These are phyloP conservation scores for Temnothorax ravouxi DNA, from an alignment of 2,888 invertebrate species.

Conservation along the genomic window DNA sequence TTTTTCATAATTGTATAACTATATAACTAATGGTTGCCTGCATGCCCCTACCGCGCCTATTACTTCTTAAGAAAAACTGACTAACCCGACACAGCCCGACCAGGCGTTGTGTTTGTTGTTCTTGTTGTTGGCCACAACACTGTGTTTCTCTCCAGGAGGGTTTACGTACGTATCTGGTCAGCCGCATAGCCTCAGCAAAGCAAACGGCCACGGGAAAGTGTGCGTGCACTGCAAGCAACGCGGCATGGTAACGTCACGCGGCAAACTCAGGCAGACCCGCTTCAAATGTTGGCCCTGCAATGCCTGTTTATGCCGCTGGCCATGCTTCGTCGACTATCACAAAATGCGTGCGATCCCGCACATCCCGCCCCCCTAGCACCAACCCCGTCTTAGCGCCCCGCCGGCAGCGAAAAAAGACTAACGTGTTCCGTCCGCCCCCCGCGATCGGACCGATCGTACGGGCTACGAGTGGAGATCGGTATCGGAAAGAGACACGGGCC, in stretches of 20 bases:
- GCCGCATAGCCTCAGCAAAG: constrained; percentile 86
- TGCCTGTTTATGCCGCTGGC: constrained; percentile 86
- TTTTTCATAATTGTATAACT: constrained; percentile 28
- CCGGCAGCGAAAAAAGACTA: constrained; percentile 58
- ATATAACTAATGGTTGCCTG: constrained; percentile 84
- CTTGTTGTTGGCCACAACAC: constrained; percentile 77
- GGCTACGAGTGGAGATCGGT: constrained; percentile 13
- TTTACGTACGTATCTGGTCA: constrained; percentile 86
- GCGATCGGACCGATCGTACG: constrained; percentile 29
- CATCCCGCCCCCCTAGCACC: constrained; percentile 86
- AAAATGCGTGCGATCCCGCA: constrained; percentile 85
- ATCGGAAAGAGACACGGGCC: background rate
- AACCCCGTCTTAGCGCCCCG: constrained; percentile 75
- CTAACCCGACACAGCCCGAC: constrained; percentile 78
- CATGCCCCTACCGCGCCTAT: constrained; percentile 80
- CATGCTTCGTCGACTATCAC: constrained; percentile 86
- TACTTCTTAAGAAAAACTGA: constrained; percentile 71
- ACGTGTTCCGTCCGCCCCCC: constrained; percentile 27
- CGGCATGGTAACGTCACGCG: constrained; percentile 85
- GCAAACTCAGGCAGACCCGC: constrained; percentile 86
- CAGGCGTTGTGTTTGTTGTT: constrained; percentile 74
- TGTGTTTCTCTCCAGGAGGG: constrained; percentile 85
- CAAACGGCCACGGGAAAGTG: constrained; percentile 86
- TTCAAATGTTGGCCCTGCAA: constrained; percentile 86
- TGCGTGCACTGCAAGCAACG: constrained; percentile 86